Percentiles rank a stretch among this genome's conserved stretches.
These are phyloP conservation scores for Volucella bombylans DNA, from an alignment of 2,888 invertebrate genomes.

Conservation along the genomic window DNA sequence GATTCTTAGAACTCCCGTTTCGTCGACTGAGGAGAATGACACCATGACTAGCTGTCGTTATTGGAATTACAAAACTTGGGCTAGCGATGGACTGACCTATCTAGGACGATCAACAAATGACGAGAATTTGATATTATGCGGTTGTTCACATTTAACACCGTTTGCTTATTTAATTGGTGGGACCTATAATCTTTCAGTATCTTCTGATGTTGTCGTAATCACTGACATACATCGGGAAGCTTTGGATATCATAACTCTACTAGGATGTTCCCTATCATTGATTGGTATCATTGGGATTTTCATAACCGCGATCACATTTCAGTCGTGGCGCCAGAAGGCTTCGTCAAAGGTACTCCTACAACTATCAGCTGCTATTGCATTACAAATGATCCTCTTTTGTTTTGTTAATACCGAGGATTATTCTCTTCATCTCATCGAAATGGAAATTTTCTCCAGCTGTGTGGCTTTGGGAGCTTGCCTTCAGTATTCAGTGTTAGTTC, in stretches of 20 bases:
- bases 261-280: constrained; percentile 85
- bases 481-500: constrained; percentile 87
- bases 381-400: constrained; percentile 83
- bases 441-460: constrained; percentile 82
- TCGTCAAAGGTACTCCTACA: constrained; percentile 87
- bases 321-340: constrained; percentile 85
- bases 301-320: constrained; percentile 85
- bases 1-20: constrained; percentile 76
- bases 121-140: constrained; percentile 82
- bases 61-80: constrained; percentile 86
- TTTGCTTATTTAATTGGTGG: constrained; percentile 84
- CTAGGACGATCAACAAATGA: constrained; percentile 78
- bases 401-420: constrained; percentile 80
- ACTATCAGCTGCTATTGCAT: constrained; percentile 85
- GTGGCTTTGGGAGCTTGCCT: constrained; percentile 85
- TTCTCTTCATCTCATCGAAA: constrained; percentile 78
- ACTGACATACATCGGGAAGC: constrained; percentile 81
- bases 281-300: constrained; percentile 85
- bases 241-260: constrained; percentile 84
- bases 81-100: constrained; percentile 84
- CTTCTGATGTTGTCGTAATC: constrained; percentile 75
- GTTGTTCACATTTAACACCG: constrained; percentile 85
- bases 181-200: constrained; percentile 75
- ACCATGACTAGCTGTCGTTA: constrained; percentile 83
- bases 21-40: constrained; percentile 23